Evolutionary conservation across 2,888 invertebrate species (phyloP), one percentile per base, ranked within the genome.

Genomic region (Papilio gigon): DNA sequence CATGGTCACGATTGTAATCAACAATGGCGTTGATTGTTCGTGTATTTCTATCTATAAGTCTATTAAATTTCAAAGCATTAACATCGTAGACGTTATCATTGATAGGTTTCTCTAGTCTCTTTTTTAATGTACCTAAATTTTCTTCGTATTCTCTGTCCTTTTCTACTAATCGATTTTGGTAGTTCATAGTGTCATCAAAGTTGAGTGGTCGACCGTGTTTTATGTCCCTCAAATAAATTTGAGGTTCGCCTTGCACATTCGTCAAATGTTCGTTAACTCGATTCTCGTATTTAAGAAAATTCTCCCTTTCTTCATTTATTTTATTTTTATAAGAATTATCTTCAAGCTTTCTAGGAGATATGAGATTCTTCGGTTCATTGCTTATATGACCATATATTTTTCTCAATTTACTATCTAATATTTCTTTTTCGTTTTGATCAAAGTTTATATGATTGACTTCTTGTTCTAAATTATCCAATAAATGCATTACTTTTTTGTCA

Each of bases 331-430:
- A 61, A 61, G n/a, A 9, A 9, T 42, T 56, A 35, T 56, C 62
- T 4, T 42, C 53, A 14, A 56, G 11, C 17, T 42, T 33, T 37
- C 37, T 62, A 12, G 35, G 33, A 20, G 50, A 61, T 61, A 65
- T 47, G 1, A 44, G 17, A 27, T 58, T 53, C 37, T 61, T 60
- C 22, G 69, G 65, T 35, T 65, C 56, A 47, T 70, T 70, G n/a
- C 60, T 70, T 35, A 70, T 70, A 35, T 62, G 69, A 44, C 79
- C 85, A 20, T 89, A 89, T 65, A 90, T 86, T 78, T 85, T 85
- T 66, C 84, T 79, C 20, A 89, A 80, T 78, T 86, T 89, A 1
- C 77, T 81, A 75, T 89, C 84, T 65, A 89, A 80, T 62, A 86
- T 72, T 73, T 85, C 78, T 76, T 84, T 89, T 70, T 84, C 82